A percentile compares a stretch with the other conserved stretches of the same genome.
phyloP scores from a whole-genome alignment of 2,797 vertebrate genomes.

The Tinamus major region DNA sequence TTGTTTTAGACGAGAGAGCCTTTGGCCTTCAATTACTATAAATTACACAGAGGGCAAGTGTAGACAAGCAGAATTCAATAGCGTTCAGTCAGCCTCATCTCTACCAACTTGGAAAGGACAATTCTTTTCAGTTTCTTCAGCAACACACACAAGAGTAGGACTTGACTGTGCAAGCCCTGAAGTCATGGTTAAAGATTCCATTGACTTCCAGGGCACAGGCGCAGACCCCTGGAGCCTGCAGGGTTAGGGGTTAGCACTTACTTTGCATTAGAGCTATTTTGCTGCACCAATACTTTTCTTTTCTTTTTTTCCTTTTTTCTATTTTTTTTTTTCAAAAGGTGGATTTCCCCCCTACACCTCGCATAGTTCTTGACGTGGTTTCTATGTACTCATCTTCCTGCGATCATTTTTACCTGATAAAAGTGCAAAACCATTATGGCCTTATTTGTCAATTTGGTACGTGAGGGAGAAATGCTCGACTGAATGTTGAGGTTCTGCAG shows the following conservation, averaged over 20 bases:
- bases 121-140: not conserved
- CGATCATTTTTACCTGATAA: constrained; percentile 67
- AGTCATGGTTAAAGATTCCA: constrained; percentile 40
- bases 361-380: not conserved
- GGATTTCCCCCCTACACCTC: constrained; percentile 14
- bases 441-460: constrained; percentile 64
- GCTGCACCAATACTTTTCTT: not conserved
- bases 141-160: not conserved
- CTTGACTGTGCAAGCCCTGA: constrained; percentile 47
- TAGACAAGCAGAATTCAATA: constrained; percentile 38
- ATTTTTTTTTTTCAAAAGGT: not conserved
- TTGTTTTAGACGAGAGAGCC: constrained; percentile 26
- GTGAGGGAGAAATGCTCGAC: not conserved
- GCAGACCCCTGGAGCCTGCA: rapidly evolving
- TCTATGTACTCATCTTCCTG: constrained; percentile 59
- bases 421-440: constrained; percentile 35
- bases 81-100: constrained; percentile 33
- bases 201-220: not conserved
- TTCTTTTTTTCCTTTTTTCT: not conserved
- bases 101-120: not conserved
- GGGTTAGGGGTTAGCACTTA: not conserved
- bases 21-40: constrained; percentile 48
- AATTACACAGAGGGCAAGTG: not conserved
- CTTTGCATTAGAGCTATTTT: not conserved
- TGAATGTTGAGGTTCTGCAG: constrained; percentile 58